These are phyloP conservation scores for Myiotriccus ornatus DNA, from an alignment of 2,797 vertebrate species.

Conservation along the genomic window DNA sequence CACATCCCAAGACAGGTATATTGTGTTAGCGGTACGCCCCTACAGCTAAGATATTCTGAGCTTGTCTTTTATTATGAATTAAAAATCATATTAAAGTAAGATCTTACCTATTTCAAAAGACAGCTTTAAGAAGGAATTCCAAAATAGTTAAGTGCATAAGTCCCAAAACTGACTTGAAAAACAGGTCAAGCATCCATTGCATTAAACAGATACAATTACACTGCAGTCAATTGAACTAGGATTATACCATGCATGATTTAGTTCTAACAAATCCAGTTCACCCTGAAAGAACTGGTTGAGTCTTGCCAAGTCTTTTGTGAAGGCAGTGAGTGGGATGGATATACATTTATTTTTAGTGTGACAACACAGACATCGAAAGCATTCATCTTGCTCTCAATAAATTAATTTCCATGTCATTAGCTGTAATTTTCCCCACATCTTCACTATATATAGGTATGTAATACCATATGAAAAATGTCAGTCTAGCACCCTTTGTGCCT, in stretches of 20 bases:
- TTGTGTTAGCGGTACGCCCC: background rate
- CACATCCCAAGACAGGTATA: background rate
- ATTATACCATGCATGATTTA: background rate
- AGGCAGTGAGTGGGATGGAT: background rate
- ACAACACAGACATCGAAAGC: background rate
- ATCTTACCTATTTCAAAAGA: conserved; percentile 15
- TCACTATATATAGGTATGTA: background rate
- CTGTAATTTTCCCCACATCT: background rate
- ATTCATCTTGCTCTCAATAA: background rate
- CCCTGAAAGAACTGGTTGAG: background rate
- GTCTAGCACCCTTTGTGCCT: background rate
- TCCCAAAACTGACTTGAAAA: background rate
- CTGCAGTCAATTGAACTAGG: background rate
- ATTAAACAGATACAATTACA: conserved; percentile 20
- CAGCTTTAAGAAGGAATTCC: conserved; percentile 12
- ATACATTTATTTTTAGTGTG: background rate
- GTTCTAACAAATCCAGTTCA: background rate
- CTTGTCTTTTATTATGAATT: conserved; percentile 19
- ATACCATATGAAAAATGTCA: background rate
- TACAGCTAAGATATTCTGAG: background rate
- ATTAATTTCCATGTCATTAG: background rate
- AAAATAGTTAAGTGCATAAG: background rate
- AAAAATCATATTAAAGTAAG: background rate
- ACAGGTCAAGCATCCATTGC: background rate
- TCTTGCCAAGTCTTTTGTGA: background rate